Base-by-base conservation (phyloP, 2,888 invertebrate genomes). In the Diploptera punctata region DNA sequence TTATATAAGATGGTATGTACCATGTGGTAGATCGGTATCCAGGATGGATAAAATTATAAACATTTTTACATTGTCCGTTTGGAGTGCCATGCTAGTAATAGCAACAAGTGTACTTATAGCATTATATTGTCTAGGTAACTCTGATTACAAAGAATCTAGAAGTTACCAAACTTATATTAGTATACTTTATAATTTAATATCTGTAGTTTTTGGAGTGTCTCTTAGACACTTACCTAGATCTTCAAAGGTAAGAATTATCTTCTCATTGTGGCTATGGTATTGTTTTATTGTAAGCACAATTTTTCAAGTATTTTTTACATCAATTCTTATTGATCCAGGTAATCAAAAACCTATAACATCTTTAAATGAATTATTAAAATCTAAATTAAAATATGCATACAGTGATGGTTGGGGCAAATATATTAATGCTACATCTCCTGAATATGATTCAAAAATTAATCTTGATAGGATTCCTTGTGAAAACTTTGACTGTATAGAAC, bases 281-380 rank as follows among this genome's bases (percentile, higher is more conserved):
- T 47, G 47, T n/a, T 47, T 47, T 47, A n/a, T n/a, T n/a, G n/a
- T 47, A 4, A 47, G 47, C n/a, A 47, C 47, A 47, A n/a, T 47
- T n/a, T 47, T 47, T n/a, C 47, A 47, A 47, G 18, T n/a, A 7
- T 47, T 47, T n/a, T 47, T 47, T n/a, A 47, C 47, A 9, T 13
- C 16, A n/a, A 13, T 47, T 3, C 47, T 47, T 47, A n/a, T 47
- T 4, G 47, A 47, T n/a, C 47, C 47, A n/a, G 47, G 47, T 13
- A 47, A 13, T 7, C 10, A 47, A 47, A n/a, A 47, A n/a, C 3
- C 10, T 13, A 47, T 47, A 7, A 47, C 16, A 47, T 13, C 16
- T 47, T n/a, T 47, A 13, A n/a, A 47, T 3, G 10, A 47, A 47
- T n/a, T 47, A n/a, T 47, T 47, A n/a, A n/a, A 9, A 4, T 47